These are phyloP conservation scores for Chironomus striatipennis DNA, from an alignment of 1,140 invertebrate species.

Conservation along the genomic window DNA sequence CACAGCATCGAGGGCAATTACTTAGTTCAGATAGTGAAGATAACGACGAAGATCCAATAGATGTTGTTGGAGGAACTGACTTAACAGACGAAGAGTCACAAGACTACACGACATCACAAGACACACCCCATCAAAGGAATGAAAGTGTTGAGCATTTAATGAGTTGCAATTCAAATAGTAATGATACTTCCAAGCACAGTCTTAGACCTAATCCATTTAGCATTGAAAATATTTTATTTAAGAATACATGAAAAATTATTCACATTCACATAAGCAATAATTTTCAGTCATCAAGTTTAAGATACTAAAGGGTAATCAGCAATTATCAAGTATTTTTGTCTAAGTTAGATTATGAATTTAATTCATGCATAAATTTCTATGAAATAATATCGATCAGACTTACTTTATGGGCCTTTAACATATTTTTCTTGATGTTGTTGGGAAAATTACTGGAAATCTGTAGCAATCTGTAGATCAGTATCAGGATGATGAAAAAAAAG, in stretches of 20 bases:
- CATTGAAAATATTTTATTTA: slow-evolving; percentile 68
- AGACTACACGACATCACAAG: slow-evolving; percentile 41
- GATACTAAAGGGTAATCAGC: too few species aligned
- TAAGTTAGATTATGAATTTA: too few species aligned
- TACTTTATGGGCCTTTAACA: too few species aligned
- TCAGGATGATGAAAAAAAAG: too few species aligned
- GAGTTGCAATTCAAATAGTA: slow-evolving; percentile 45
- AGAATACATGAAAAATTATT: slow-evolving; percentile 53
- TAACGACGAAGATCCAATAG: slow-evolving; percentile 56
- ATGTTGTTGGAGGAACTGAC: slow-evolving; percentile 61
- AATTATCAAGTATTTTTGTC: too few species aligned
- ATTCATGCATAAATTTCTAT: too few species aligned
- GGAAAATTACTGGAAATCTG: too few species aligned
- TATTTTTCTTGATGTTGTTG: too few species aligned
- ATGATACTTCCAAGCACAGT: slow-evolving; percentile 45
- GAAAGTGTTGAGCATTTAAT: slow-evolving; percentile 37
- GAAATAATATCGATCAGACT: too few species aligned
- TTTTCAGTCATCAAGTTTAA: neutral
- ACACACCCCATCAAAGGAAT: slow-evolving; percentile 34
- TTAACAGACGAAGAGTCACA: slow-evolving; percentile 51
- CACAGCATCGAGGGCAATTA: slow-evolving; percentile 48
- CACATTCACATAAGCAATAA: neutral
- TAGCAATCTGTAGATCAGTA: too few species aligned
- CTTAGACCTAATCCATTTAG: slow-evolving; percentile 68
- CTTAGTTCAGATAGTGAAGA: slow-evolving; percentile 56